Evolutionary conservation across 2,113 vertebrate species (phyloP).

Genomic region (Tupaia chinensis): DNA sequence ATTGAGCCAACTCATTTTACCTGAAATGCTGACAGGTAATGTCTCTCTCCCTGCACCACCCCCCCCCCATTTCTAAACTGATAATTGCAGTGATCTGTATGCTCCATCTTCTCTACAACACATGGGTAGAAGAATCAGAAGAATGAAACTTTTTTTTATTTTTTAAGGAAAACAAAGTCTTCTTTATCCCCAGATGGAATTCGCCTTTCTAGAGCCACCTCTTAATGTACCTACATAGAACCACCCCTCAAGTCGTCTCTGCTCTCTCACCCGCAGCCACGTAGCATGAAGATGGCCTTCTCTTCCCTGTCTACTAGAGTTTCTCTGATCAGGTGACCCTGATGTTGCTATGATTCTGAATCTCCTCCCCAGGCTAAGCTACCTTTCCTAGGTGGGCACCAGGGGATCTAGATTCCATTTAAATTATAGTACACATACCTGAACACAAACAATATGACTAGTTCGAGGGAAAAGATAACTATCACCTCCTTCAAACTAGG

Average conservation of each 20-base stretch:
- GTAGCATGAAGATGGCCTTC: not conserved
- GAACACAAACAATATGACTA: not conserved
- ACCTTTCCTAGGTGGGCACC: not conserved
- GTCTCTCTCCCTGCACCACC: not conserved
- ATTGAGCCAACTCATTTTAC: not conserved
- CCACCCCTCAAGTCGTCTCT: not conserved
- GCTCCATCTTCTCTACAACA: not conserved
- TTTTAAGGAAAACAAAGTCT: not conserved
- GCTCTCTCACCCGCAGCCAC: not conserved
- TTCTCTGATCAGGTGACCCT: not conserved
- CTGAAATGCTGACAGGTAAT: not conserved
- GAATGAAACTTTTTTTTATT: not conserved
- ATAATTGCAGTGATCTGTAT: not conserved
- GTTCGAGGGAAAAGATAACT: not conserved
- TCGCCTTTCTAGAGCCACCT: not conserved
- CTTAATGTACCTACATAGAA: not conserved
- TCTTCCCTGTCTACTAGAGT: not conserved
- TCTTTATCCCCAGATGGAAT: not conserved
- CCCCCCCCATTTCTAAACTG: not conserved
- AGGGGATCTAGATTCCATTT: not conserved
- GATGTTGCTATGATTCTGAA: not conserved
- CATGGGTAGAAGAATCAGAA: not conserved
- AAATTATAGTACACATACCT: not conserved
- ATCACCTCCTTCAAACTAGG: not conserved
- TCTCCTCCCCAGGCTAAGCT: not conserved